Conservation (phyloP, 2,888 invertebrate genomes). For the Uloborus plumipes region DNA sequence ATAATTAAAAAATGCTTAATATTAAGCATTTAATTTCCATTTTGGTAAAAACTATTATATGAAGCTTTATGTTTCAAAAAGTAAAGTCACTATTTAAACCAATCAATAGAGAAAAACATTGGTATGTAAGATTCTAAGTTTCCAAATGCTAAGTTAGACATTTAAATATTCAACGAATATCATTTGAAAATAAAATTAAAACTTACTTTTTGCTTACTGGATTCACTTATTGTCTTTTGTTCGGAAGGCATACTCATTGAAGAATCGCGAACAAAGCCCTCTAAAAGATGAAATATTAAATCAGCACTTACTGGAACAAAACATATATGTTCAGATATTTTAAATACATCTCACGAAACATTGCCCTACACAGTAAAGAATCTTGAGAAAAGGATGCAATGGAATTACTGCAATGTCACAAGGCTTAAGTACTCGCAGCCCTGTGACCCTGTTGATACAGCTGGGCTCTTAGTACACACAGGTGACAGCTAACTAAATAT, state of each 20-base stretch:
- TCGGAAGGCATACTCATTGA: slow-evolving; percentile 35
- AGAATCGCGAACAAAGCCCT: slow-evolving; percentile 35
- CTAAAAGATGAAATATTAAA: slow-evolving; percentile 17
- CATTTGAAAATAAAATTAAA: neutral
- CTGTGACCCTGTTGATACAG: slow-evolving; percentile 25
- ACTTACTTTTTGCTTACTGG: slow-evolving; percentile 54
- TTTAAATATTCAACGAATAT: too few species aligned
- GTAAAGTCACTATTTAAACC: too few species aligned
- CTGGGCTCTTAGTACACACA: slow-evolving; percentile 28
- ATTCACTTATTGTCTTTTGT: slow-evolving; percentile 50
- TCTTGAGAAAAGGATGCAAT: neutral
- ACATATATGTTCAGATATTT: too few species aligned
- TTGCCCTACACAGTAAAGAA: neutral
- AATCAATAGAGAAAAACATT: too few species aligned
- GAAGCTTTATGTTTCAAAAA: too few species aligned
- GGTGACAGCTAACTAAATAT: slow-evolving; percentile 23
- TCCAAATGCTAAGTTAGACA: too few species aligned
- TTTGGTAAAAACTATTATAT: too few species aligned
- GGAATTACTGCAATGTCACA: neutral
- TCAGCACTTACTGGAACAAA: too few species aligned
- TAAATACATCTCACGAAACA: too few species aligned
- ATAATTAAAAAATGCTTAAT: too few species aligned
- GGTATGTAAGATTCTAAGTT: too few species aligned
- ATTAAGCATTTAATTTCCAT: too few species aligned
- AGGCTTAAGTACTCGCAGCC: slow-evolving; percentile 7